Conservation (phyloP, 2,797 vertebrate species). For the Phrynocephalus guinanensis region DNA sequence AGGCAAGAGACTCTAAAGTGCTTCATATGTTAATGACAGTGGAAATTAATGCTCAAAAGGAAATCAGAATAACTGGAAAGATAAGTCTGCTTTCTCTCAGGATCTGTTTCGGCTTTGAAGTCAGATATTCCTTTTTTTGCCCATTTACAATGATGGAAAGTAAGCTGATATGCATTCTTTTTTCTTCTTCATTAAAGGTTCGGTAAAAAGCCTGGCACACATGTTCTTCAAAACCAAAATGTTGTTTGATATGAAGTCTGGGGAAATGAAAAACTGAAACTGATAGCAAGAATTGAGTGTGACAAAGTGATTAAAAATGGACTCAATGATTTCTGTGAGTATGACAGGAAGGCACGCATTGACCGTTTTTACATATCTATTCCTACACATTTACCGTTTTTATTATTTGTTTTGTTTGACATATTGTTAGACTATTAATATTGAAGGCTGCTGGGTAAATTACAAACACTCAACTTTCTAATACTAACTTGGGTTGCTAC, state of each 20-base stretch:
- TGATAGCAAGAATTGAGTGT: constrained; percentile 11
- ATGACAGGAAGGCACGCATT: neutral
- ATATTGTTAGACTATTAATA: no score
- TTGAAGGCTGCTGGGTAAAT: no score
- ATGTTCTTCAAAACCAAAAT: neutral
- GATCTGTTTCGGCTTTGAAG: neutral
- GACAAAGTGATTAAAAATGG: neutral
- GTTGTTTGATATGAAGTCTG: neutral
- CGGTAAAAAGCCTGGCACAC: neutral
- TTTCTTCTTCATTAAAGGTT: neutral
- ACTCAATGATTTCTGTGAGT: neutral
- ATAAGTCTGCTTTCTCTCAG: constrained; percentile 4
- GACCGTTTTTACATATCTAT: neutral
- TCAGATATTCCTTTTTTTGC: neutral
- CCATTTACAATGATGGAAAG: neutral
- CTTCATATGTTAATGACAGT: neutral
- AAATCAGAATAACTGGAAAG: constrained; percentile 14
- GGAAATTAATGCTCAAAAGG: neutral
- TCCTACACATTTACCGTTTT: neutral
- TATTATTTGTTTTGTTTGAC: no score
- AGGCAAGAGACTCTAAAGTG: neutral
- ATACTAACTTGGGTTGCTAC: no score
- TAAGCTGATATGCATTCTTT: neutral
- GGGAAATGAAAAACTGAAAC: neutral
- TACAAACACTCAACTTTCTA: no score